Evolutionary conservation across 2,888 invertebrate genomes (phyloP), one percentile per base, ranked within the genome.

Genomic region (Apamea anceps): DNA sequence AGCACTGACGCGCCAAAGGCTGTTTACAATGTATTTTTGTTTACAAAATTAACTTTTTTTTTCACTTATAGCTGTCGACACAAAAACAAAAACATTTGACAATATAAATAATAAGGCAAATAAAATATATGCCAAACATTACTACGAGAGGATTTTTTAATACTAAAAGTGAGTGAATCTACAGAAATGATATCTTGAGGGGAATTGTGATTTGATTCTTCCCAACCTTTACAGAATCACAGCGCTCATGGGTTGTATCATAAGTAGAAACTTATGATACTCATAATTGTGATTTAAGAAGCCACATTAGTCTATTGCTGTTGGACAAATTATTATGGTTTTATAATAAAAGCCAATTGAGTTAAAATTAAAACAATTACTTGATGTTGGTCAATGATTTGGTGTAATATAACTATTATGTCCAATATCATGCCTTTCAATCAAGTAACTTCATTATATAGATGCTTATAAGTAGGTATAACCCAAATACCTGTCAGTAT

Each of bases 321-420:
- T 72, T 85, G 72, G 72, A 71, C 60, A 37, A 45, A 63, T 84
- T 77, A 80, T 84, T 78, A 77, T 77, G 62, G 37, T 68, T 67
- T 48, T 45, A 63, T 81, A 84, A 84, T 80, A 80, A 84, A 28
- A 68, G 51, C 77, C 78, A 81, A 77, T 77, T 77, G 13, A 60
- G 48, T 45, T 37, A 3, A n/a, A 62, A 45, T 62, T 25, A 12
- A 51, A 62, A 68, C 32, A 45, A 28, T 62, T 45, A 48, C 12
- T 62, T 45, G 25, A 48, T 54, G 1, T 45, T 62, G 48, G 7
- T 12, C 18, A 25, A 48, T 54, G 28, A 62, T 76, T 68, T 51
- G 18, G 13, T 15, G n/a, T 60, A 62, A 75, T 45, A 45, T 2
- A 21, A 70, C 48, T 42, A 65, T 62, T 37, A 54, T n/a, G 21